A percentile compares a stretch with the other conserved stretches of the same genome.
Conservation (phyloP, 2,113 vertebrate species). For the Myrmecobius fasciatus region DNA sequence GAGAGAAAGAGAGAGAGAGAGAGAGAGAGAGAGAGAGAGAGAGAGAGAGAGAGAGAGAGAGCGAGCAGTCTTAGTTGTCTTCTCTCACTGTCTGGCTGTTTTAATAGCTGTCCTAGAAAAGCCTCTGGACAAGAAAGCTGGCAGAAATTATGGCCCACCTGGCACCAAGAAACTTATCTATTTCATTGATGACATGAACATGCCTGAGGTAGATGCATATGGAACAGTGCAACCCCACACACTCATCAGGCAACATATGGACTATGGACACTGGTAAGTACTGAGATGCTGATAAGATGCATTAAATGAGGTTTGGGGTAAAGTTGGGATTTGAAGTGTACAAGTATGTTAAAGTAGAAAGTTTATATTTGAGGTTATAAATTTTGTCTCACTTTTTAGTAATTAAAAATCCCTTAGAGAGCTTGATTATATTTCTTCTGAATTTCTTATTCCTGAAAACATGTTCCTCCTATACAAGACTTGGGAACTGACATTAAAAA, state of each 20-base stretch:
- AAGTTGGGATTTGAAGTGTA: neutral
- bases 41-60: too few relatives aligned
- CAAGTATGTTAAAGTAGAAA: neutral
- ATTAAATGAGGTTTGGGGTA: neutral
- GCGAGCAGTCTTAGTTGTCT: neutral
- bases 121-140: slow-evolving; percentile 96
- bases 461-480: neutral
- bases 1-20: too few relatives aligned
- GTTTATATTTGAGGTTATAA: neutral
- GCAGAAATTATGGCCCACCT: slow-evolving; percentile 91
- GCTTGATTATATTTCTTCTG: neutral
- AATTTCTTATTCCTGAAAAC: neutral
- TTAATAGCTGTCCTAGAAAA: slow-evolving; percentile 92
- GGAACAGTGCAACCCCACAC: slow-evolving; percentile 97
- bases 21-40: too few relatives aligned
- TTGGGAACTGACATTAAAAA: neutral
- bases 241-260: slow-evolving; percentile 94
- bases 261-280: slow-evolving; percentile 95
- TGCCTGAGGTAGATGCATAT: slow-evolving; percentile 93
- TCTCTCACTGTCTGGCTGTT: slow-evolving; percentile 27
- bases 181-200: slow-evolving; percentile 97
- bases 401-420: neutral
- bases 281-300: fast-evolving
- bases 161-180: slow-evolving; percentile 93
- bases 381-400: neutral